Evolutionary conservation across 2,888 invertebrate genomes (phyloP).

Genomic region (Epistrophe grossulariae): DNA sequence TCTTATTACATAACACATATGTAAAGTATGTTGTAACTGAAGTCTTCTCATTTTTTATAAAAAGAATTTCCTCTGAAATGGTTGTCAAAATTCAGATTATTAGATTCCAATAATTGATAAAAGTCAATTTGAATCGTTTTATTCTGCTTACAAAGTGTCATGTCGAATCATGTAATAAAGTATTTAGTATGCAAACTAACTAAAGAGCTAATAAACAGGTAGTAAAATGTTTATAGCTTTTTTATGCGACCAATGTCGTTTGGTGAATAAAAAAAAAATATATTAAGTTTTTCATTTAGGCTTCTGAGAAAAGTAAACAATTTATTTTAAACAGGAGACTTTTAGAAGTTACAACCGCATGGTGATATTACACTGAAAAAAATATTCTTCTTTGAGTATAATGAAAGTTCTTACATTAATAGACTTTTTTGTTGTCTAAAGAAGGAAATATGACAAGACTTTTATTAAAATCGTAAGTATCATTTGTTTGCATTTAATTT

Average conservation of each 20-base stretch:
- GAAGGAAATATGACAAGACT: too few relatives aligned
- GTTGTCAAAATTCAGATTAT: not conserved
- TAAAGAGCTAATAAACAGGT: constrained; percentile 1
- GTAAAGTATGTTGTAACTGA: not conserved
- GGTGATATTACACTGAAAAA: too few relatives aligned
- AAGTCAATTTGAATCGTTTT: not conserved
- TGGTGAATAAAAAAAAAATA: not conserved
- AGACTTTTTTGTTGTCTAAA: too few relatives aligned
- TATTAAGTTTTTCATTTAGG: not conserved
- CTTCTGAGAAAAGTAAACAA: not conserved
- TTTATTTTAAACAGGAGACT: not conserved
- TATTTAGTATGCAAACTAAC: constrained; percentile 13
- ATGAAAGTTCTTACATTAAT: too few relatives aligned
- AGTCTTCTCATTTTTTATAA: not conserved
- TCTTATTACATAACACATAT: not conserved
- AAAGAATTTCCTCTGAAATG: not conserved
- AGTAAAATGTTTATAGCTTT: constrained; percentile 19
- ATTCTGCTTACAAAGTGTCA: too few relatives aligned
- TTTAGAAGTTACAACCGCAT: not conserved
- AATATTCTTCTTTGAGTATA: too few relatives aligned
- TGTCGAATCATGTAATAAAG: not conserved
- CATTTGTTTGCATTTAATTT: too few relatives aligned
- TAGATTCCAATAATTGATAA: not conserved
- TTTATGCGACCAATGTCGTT: not conserved
- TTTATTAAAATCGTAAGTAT: too few relatives aligned